phyloP scores from a whole-genome alignment of 2,113 vertebrate genomes.

The Gulo gulo region DNA sequence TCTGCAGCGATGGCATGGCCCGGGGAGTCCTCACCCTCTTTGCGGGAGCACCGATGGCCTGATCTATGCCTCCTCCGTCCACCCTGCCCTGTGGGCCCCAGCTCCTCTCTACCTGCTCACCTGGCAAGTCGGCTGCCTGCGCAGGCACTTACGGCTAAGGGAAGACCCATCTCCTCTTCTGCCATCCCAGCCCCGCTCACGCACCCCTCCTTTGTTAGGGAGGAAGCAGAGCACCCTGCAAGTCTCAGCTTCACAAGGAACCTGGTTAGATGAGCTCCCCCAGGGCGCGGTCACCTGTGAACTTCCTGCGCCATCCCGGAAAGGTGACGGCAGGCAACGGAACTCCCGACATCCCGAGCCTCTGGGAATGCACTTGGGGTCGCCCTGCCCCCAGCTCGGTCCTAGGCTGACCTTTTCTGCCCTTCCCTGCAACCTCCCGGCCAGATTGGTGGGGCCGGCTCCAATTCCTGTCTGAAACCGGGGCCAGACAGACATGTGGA shows the following conservation, averaged over 20 bases:
- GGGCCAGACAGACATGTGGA: not conserved
- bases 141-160: not conserved
- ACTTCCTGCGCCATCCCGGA: not conserved
- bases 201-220: no score
- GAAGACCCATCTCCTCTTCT: not conserved
- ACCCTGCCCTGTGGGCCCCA: fast-evolving
- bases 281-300: not conserved
- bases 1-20: no score
- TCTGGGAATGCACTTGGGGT: not conserved
- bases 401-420: not conserved
- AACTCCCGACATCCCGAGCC: no score
- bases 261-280: not conserved
- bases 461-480: not conserved
- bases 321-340: not conserved
- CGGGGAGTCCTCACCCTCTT: not conserved
- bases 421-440: not conserved
- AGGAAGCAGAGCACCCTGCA: not conserved
- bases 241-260: not conserved
- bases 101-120: not conserved
- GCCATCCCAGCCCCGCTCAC: not conserved
- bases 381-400: not conserved
- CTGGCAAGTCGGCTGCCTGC: not conserved
- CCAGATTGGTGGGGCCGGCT: not conserved
- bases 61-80: no score
- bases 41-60: fast-evolving